Percentiles rank a stretch among this genome's conserved stretches.
phyloP scores from a whole-genome alignment of 2,113 vertebrate genomes.

The Peromyscus maniculatus region DNA sequence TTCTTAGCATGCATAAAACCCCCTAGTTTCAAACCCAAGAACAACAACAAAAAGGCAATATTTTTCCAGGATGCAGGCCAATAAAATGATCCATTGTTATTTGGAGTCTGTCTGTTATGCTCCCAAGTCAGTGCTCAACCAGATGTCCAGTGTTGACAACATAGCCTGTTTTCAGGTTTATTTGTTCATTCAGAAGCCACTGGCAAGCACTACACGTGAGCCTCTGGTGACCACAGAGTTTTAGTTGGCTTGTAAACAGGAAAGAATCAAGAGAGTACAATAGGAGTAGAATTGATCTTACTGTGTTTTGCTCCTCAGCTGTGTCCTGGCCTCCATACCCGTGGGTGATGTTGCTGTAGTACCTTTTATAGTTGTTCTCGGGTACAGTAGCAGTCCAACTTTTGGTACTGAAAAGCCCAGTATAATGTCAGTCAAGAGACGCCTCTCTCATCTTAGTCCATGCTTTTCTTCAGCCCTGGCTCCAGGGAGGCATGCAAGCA shows the following conservation, averaged over 20 bases:
- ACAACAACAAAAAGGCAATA: neutral
- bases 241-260: neutral
- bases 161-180: neutral
- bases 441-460: accelerated
- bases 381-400: neutral
- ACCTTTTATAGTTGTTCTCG: neutral
- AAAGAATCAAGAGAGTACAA: neutral
- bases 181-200: neutral
- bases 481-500: accelerated
- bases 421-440: neutral
- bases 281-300: neutral
- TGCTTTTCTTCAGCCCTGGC: no score
- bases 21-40: neutral
- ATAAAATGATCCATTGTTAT: neutral
- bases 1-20: neutral
- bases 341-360: neutral
- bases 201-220: neutral
- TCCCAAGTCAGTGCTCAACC: neutral
- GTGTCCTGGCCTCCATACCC: neutral
- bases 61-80: neutral
- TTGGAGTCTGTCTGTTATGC: neutral
- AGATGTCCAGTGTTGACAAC: neutral
- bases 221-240: neutral
- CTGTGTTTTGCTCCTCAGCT: neutral
- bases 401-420: neutral